A percentile compares a stretch with the other conserved stretches of the same genome.
Evolutionary conservation across 1,140 invertebrate species (phyloP).

Genomic region (Aphaenogaster ashmeadi): DNA sequence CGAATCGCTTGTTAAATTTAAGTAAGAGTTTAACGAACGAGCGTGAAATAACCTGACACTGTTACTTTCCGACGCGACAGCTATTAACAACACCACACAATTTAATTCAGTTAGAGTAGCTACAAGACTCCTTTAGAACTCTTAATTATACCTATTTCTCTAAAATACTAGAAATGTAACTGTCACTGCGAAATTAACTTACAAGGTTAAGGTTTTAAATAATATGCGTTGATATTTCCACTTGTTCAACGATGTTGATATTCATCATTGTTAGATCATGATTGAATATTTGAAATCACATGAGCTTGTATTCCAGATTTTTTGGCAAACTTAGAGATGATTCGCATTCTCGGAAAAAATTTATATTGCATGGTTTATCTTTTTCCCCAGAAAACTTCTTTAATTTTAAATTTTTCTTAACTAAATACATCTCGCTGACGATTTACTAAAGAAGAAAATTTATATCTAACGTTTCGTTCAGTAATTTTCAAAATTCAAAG

Average conservation of each 20-base stretch:
- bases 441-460: neutral
- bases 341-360: neutral
- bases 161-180: neutral
- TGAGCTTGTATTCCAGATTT: neutral
- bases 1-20: slow-evolving; percentile 49
- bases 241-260: neutral
- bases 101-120: neutral
- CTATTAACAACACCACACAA: slow-evolving; percentile 12
- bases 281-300: slow-evolving; percentile 4
- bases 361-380: neutral
- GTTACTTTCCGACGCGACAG: slow-evolving; percentile 19
- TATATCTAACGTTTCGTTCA: neutral
- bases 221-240: neutral
- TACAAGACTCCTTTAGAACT: neutral
- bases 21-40: slow-evolving; percentile 17
- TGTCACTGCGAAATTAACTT: neutral
- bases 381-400: neutral
- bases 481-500: neutral
- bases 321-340: neutral
- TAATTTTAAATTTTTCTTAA: neutral
- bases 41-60: slow-evolving; percentile 10
- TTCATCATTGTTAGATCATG: neutral
- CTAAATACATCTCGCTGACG: neutral
- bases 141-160: neutral
- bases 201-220: neutral